phyloP scores from a whole-genome alignment of 2,113 vertebrate species.

The Varanus salvator region DNA sequence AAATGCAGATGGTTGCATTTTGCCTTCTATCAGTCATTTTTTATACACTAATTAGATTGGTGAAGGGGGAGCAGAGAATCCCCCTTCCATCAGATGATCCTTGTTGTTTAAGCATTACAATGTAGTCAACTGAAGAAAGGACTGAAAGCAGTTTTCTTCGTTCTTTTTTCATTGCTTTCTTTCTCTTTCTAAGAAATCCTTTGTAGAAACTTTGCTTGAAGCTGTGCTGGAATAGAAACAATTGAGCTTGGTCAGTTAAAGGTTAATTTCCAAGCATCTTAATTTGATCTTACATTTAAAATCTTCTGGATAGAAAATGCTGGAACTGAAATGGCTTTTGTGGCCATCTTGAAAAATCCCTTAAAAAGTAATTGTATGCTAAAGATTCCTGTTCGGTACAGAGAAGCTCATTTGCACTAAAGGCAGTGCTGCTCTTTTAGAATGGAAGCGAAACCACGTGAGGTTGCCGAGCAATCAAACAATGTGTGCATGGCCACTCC shows the following conservation, averaged over 20 bases:
- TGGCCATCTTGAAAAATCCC: background rate
- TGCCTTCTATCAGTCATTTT: conserved; percentile 62
- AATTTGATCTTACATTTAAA: conserved; percentile 21
- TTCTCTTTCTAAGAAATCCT: conserved; percentile 18
- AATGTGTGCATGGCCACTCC: background rate
- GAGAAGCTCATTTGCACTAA: background rate
- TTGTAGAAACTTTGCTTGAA: conserved; percentile 50
- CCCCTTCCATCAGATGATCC: conserved; percentile 41
- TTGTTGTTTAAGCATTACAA: conserved; percentile 57
- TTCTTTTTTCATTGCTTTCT: conserved; percentile 17
- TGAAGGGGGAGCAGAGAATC: background rate
- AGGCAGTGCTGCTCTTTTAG: background rate
- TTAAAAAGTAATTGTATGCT: background rate
- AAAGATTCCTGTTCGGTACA: background rate
- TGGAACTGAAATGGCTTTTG: background rate
- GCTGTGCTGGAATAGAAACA: conserved; percentile 14
- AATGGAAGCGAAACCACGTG: background rate
- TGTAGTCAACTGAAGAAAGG: conserved; percentile 42
- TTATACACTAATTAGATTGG: conserved; percentile 52
- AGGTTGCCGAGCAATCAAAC: background rate
- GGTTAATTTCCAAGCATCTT: conserved; percentile 17
- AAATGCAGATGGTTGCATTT: conserved; percentile 74
- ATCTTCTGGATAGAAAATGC: background rate
- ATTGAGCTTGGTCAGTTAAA: conserved; percentile 38
- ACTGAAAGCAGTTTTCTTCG: background rate